Conservation (phyloP, 2,113 vertebrate genomes). For the Plotosus lineatus region DNA sequence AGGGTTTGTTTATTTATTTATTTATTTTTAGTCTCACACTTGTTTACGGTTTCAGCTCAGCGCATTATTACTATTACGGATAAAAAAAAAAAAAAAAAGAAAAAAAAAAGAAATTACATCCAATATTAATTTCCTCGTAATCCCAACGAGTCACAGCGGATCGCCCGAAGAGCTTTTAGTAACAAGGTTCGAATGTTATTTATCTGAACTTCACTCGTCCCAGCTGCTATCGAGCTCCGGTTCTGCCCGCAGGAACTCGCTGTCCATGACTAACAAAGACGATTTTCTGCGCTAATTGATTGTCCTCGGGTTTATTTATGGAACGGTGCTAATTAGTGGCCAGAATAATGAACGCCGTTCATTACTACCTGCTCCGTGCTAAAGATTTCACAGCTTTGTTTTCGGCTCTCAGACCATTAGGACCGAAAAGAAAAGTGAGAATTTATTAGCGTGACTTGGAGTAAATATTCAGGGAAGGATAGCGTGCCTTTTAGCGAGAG, state of each 20-base stretch:
- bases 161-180: slow-evolving; percentile 61
- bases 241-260: slow-evolving; percentile 65
- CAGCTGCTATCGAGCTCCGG: slow-evolving; percentile 57
- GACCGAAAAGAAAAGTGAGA: slow-evolving; percentile 73
- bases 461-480: slow-evolving; percentile 76
- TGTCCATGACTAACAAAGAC: slow-evolving; percentile 74
- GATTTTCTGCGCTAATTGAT: slow-evolving; percentile 75
- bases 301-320: slow-evolving; percentile 81
- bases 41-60: slow-evolving; percentile 56
- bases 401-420: slow-evolving; percentile 76
- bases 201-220: slow-evolving; percentile 60
- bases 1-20: slow-evolving; percentile 51
- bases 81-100: too few species aligned
- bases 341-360: slow-evolving; percentile 77
- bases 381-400: slow-evolving; percentile 78
- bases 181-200: slow-evolving; percentile 67
- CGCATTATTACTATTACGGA: slow-evolving; percentile 63
- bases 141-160: slow-evolving; percentile 60
- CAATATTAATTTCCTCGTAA: slow-evolving; percentile 68
- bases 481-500: slow-evolving; percentile 86
- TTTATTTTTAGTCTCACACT: slow-evolving; percentile 67
- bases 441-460: slow-evolving; percentile 75
- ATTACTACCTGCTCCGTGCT: slow-evolving; percentile 77
- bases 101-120: too few species aligned
- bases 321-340: slow-evolving; percentile 76